Conservation (phyloP, 2,797 vertebrate species). For the Sebastiscus tertius region DNA sequence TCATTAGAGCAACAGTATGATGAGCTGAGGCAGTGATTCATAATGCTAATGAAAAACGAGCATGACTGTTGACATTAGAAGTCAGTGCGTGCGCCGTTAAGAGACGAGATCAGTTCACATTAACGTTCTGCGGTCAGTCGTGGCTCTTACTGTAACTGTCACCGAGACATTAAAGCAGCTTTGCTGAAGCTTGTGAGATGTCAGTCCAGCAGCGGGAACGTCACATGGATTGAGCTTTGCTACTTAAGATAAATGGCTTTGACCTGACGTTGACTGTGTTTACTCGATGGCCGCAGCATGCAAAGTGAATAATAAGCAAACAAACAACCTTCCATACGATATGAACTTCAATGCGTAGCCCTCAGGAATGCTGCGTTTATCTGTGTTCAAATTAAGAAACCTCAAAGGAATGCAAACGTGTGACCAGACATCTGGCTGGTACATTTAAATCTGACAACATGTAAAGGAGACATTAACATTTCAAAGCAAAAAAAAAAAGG, state of each 20-base stretch:
- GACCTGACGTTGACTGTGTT: conserved; percentile 54
- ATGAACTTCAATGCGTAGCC: conserved; percentile 13
- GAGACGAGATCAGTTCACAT: conserved; percentile 59
- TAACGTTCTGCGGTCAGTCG: conserved; percentile 42
- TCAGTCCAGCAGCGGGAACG: conserved; percentile 30
- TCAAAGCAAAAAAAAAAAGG: conserved; percentile 52
- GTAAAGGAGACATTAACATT: conserved; percentile 50
- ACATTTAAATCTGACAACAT: conserved; percentile 36
- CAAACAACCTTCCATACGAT: conserved; percentile 14
- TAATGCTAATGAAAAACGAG: conserved; percentile 56
- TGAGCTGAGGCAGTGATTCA: conserved; percentile 54
- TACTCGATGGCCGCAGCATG: conserved; percentile 24
- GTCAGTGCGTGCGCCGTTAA: conserved; percentile 21
- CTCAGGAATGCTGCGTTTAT: conserved; percentile 10
- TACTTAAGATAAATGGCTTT: conserved; percentile 56
- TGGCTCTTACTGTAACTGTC: conserved; percentile 54
- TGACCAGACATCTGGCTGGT: conserved; percentile 31
- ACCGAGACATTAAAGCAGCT: conserved; percentile 59
- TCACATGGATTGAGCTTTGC: conserved; percentile 38
- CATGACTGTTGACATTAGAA: conserved; percentile 57
- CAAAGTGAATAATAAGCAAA: conserved; percentile 34
- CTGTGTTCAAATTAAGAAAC: conserved; percentile 29
- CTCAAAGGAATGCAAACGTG: conserved; percentile 40
- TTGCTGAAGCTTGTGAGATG: conserved; percentile 58
- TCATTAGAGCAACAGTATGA: conserved; percentile 45